phyloP scores from a whole-genome alignment of 2,113 vertebrate genomes.

The Urocynchramus pylzowi region DNA sequence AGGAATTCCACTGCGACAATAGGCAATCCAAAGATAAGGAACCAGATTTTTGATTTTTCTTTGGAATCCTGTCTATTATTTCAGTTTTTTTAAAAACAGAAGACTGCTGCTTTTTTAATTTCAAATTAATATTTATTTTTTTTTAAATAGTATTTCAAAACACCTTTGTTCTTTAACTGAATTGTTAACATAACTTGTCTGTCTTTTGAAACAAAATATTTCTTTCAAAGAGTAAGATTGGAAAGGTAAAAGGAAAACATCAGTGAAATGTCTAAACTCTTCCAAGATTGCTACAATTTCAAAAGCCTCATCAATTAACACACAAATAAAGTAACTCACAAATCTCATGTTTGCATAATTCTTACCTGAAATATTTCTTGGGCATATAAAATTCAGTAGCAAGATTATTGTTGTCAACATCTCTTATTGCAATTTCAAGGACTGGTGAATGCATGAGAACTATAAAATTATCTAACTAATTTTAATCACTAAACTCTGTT shows the following conservation, averaged over 20 bases:
- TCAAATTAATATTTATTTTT: not conserved
- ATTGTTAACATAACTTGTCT: not conserved
- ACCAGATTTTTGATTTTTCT: not conserved
- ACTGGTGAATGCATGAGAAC: not conserved
- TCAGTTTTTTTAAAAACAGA: not conserved
- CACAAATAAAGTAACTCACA: not conserved
- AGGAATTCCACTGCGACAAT: not conserved
- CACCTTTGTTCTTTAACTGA: not conserved
- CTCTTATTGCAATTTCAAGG: not conserved
- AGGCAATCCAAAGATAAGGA: not conserved
- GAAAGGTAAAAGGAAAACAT: not conserved
- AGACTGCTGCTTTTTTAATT: not conserved
- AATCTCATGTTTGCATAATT: not conserved
- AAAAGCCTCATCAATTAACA: not conserved
- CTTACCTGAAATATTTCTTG: not conserved
- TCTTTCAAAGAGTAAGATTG: not conserved
- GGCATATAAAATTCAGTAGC: not conserved
- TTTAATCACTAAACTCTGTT: not conserved
- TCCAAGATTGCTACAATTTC: not conserved
- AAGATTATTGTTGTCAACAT: not conserved
- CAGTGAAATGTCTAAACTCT: not conserved
- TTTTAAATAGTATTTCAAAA: not conserved
- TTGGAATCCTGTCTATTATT: not conserved
- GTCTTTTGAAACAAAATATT: not conserved
- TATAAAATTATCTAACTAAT: not conserved